Evolutionary conservation across 2,797 vertebrate species (phyloP), one percentile per base, ranked within the genome.

Genomic region (Macroramphosus scolopax): DNA sequence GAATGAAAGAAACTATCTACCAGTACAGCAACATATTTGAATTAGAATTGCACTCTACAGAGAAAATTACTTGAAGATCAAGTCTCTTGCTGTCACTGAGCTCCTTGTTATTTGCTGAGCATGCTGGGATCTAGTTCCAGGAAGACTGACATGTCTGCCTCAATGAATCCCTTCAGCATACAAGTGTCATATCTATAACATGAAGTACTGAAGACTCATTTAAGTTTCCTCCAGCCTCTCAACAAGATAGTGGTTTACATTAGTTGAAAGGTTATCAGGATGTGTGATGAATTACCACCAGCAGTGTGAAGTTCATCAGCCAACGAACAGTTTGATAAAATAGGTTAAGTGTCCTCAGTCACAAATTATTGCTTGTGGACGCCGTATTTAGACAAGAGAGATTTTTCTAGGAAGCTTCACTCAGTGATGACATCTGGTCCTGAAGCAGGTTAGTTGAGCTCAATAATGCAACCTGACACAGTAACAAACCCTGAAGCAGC

Each of bases 21-120:
- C n/a, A n/a, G n/a, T n/a, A n/a, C n/a, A n/a, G n/a, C n/a, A n/a
- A n/a, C n/a, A n/a, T n/a, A n/a, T n/a, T n/a, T n/a, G n/a, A n/a
- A n/a, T n/a, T n/a, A n/a, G n/a, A n/a, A n/a, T n/a, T n/a, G n/a
- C n/a, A n/a, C n/a, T n/a, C n/a, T n/a, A n/a, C n/a, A n/a, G n/a
- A n/a, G n/a, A n/a, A n/a, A n/a, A n/a, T n/a, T n/a, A n/a, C n/a
- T 3, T 6, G 3, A 22, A 41, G 39, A 37, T 31, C 6, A 9
- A 4, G 28, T 48, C 13, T 42, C 28, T 10, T 17, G 25, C 42
- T 51, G 63, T 44, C 12, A 51, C 61, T 18, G 28, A 58, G 15
- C 59, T 56, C 16, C 17, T 33, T 2, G 45, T 42, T 44, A 75
- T 79, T 63, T 71, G 58, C 74, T 65, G 67, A 74, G 37, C 51